A percentile compares a stretch with the other conserved stretches of the same genome.
These are phyloP conservation scores for Balanococcus diminutus DNA, from an alignment of 2,888 invertebrate genomes.

Conservation along the genomic window DNA sequence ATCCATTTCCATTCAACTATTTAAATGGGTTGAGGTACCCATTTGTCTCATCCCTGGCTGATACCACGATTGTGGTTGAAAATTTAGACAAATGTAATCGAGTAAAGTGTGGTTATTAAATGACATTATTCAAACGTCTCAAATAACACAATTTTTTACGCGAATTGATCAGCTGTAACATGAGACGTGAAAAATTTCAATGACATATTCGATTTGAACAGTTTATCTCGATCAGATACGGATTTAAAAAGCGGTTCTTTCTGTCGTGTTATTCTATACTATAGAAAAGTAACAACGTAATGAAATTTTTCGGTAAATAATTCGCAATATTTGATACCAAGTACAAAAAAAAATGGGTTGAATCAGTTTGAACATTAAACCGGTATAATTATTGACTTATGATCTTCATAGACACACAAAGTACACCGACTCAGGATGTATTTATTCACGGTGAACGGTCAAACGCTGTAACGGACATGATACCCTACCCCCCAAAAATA, in stretches of 20 bases:
- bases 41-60: too few species aligned
- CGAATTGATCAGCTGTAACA: neutral
- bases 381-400: neutral
- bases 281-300: neutral
- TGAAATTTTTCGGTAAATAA: neutral
- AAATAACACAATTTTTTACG: neutral
- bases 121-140: neutral
- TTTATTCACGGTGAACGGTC: neutral
- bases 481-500: neutral
- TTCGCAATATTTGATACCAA: neutral
- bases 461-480: neutral
- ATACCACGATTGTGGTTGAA: too few species aligned
- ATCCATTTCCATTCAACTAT: too few species aligned
- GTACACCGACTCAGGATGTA: neutral
- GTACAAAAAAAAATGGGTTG: neutral
- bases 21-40: too few species aligned
- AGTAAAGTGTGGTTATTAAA: too few species aligned
- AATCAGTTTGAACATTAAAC: neutral
- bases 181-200: neutral
- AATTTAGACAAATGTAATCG: too few species aligned
- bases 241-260: neutral
- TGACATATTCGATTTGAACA: neutral
- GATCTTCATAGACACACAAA: neutral
- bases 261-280: neutral
- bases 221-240: neutral